These are phyloP conservation scores for Zenarchopterus dispar DNA, from an alignment of 2,797 vertebrate species.

Conservation along the genomic window DNA sequence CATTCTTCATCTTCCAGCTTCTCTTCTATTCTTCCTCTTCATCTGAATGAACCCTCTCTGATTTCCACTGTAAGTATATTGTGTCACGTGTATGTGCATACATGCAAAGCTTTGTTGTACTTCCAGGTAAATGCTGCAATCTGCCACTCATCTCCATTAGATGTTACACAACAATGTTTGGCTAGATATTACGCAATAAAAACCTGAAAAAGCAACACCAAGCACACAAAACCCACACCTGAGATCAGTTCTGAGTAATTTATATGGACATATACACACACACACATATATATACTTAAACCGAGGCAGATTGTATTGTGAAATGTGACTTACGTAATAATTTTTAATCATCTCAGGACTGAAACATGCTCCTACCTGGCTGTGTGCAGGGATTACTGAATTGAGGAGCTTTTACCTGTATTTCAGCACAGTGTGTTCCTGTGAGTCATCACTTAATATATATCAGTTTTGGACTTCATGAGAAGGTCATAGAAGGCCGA, in stretches of 20 bases:
- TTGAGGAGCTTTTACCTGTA: slow-evolving; percentile 1
- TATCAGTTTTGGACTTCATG: neutral
- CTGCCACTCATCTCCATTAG: slow-evolving; percentile 24
- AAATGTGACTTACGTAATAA: slow-evolving; percentile 62
- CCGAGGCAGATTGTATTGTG: slow-evolving; percentile 36
- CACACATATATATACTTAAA: neutral
- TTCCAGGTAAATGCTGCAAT: slow-evolving; percentile 23
- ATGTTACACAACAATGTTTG: slow-evolving; percentile 42
- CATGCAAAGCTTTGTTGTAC: slow-evolving; percentile 3
- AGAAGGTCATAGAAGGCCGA: neutral
- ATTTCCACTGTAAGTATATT: slow-evolving; percentile 1
- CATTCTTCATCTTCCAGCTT: neutral
- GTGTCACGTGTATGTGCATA: slow-evolving; percentile 6
- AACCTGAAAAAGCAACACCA: slow-evolving; percentile 22
- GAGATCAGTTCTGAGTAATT: slow-evolving; percentile 8
- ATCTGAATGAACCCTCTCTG: slow-evolving; percentile 25
- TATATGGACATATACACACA: slow-evolving; percentile 5
- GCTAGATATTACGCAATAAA: slow-evolving; percentile 47
- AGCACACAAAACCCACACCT: slow-evolving; percentile 4
- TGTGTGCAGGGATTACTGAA: slow-evolving; percentile 41
- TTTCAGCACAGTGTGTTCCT: slow-evolving; percentile 27
- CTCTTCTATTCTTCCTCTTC: slow-evolving; percentile 10
- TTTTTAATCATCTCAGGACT: slow-evolving; percentile 55
- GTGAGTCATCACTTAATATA: slow-evolving; percentile 11
- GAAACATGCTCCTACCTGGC: slow-evolving; percentile 45